phyloP scores from a whole-genome alignment of 23 tunicate species.

The Phallusia fumigata region DNA sequence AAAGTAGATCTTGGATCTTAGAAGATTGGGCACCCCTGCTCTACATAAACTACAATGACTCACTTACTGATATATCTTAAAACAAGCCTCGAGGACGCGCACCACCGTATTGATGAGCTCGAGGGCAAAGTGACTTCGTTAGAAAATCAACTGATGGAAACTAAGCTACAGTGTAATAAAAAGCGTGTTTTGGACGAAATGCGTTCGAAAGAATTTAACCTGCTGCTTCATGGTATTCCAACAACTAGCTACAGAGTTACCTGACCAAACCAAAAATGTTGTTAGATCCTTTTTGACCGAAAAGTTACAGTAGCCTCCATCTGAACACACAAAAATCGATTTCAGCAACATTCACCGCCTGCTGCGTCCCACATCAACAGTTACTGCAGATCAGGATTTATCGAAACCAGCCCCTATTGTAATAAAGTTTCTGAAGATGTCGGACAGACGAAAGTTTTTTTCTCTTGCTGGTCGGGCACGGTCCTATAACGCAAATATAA shows the following conservation, averaged over 20 bases:
- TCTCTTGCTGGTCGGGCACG: conserved; percentile 15
- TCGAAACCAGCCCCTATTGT: background rate
- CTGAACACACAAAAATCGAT: background rate
- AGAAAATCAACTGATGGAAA: no score
- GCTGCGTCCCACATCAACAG: background rate
- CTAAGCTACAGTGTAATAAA: background rate
- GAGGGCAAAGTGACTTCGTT: background rate
- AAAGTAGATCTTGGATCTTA: no score
- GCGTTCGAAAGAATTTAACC: background rate
- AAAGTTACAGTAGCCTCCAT: background rate
- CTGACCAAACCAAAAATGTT: background rate
- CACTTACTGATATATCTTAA: no score
- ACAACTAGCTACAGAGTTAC: background rate
- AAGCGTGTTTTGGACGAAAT: conserved; percentile 7
- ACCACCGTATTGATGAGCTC: conserved; percentile 3
- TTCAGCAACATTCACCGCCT: background rate
- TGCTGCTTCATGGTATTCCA: background rate
- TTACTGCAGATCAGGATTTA: background rate
- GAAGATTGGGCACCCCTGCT: no score
- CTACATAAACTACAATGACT: no score
- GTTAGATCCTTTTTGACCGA: background rate
- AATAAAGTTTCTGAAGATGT: background rate
- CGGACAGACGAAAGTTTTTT: background rate
- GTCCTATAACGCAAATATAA: background rate
- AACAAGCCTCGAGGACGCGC: background rate